phyloP scores from a whole-genome alignment of 1,140 invertebrate species.

The Eriocheir sinensis region DNA sequence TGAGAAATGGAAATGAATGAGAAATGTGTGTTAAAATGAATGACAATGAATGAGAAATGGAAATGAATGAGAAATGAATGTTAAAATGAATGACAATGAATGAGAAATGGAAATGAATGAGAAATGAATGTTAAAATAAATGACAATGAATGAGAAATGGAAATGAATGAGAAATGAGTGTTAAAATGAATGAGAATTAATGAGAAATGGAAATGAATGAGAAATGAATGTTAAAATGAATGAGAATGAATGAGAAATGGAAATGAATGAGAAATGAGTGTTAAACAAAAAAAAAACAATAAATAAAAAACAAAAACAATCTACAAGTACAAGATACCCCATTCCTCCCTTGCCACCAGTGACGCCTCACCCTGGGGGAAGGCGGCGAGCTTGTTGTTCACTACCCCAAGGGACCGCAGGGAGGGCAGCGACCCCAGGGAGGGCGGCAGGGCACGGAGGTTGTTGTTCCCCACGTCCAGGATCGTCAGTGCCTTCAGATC shows the following conservation, averaged over 20 bases:
- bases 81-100: too few relatives aligned
- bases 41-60: too few relatives aligned
- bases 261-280: not conserved
- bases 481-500: conserved; percentile 42
- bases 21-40: too few relatives aligned
- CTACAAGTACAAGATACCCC: not conserved
- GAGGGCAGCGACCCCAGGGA: conserved; percentile 21
- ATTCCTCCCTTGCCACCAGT: not conserved
- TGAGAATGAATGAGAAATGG: not conserved
- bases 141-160: too few relatives aligned
- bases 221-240: not conserved
- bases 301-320: not conserved
- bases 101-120: too few relatives aligned
- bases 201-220: not conserved
- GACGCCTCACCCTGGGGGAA: conserved; percentile 42
- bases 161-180: too few relatives aligned
- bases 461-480: conserved; percentile 55
- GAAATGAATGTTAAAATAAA: too few relatives aligned
- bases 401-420: conserved; percentile 27
- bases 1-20: too few relatives aligned
- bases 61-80: too few relatives aligned
- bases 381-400: conserved; percentile 31
- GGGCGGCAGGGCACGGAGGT: conserved; percentile 23
- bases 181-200: too few relatives aligned
- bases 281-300: not conserved